Evolutionary conservation across 2,888 invertebrate species (phyloP).

Genomic region (Eurytoma adleriae): DNA sequence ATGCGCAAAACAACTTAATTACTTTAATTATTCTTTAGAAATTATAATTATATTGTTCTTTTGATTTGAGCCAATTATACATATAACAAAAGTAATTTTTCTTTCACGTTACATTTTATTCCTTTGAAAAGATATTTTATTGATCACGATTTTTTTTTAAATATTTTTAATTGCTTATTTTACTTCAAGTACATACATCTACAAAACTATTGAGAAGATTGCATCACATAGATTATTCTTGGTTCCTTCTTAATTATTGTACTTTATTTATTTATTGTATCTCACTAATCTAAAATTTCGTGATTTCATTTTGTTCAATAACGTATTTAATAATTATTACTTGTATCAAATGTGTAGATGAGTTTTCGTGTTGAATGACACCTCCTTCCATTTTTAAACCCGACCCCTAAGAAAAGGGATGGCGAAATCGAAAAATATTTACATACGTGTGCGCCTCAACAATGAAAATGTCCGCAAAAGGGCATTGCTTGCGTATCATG

Average conservation of each 20-base stretch:
- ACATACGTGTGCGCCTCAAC: slow-evolving; percentile 34
- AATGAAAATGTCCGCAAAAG: slow-evolving; percentile 2
- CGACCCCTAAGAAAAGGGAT: slow-evolving; percentile 75
- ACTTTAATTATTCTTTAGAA: no score
- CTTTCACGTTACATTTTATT: not conserved
- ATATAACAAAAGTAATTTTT: no score
- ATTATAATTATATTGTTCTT: not conserved
- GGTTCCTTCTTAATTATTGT: slow-evolving; percentile 25
- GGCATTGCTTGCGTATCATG: slow-evolving; percentile 48
- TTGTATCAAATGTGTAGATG: slow-evolving; percentile 71
- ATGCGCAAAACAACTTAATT: no score
- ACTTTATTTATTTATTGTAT: not conserved
- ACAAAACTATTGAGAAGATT: not conserved
- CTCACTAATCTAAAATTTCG: slow-evolving; percentile 48
- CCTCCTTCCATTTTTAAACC: slow-evolving; percentile 67
- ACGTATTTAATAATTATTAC: slow-evolving; percentile 57
- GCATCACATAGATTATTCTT: not conserved
- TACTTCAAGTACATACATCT: not conserved
- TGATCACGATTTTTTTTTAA: no score
- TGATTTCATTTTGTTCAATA: slow-evolving; percentile 40
- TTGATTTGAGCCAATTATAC: no score
- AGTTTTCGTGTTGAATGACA: slow-evolving; percentile 72
- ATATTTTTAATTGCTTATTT: no score
- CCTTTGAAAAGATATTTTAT: not conserved
- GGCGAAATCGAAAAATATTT: slow-evolving; percentile 65